Conservation (phyloP, 2,888 invertebrate genomes). For the Drosophila nr. fundita region DNA sequence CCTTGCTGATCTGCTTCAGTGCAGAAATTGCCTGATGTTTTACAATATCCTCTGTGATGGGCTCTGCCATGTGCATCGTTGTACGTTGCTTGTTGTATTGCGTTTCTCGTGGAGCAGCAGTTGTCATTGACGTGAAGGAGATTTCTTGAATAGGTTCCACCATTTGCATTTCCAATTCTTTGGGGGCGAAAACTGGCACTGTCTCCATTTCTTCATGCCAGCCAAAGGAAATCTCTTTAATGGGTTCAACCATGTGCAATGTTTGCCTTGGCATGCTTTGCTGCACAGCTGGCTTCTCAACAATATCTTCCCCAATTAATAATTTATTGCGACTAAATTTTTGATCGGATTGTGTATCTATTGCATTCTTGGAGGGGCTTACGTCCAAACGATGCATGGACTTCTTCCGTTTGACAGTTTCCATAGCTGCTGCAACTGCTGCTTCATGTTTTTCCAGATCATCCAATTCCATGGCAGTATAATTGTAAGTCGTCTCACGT, state of each 20-base stretch:
- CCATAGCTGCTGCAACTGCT: constrained; percentile 30
- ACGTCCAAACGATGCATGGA: constrained; percentile 1
- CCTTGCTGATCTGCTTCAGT: not conserved
- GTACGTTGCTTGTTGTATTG: constrained; percentile 5
- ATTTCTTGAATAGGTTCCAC: constrained; percentile 10
- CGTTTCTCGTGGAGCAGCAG: not conserved
- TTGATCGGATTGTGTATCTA: not conserved
- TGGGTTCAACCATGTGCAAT: constrained; percentile 24
- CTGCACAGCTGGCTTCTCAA: not conserved
- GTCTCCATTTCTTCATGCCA: not conserved
- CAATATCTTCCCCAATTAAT: constrained; percentile 11
- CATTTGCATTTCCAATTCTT: not conserved
- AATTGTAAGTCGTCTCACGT: constrained; percentile 55
- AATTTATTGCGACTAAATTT: constrained; percentile 5
- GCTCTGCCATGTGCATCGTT: constrained; percentile 18
- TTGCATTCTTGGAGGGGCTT: not conserved
- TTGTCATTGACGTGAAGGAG: not conserved
- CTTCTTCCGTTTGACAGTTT: constrained; percentile 12
- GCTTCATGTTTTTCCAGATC: constrained; percentile 43
- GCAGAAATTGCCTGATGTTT: not conserved
- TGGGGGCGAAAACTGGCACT: not conserved
- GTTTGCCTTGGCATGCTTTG: constrained; percentile 16
- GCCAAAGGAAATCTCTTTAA: constrained; percentile 19
- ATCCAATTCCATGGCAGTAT: constrained; percentile 56
- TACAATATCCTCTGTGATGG: constrained; percentile 6